These are phyloP conservation scores for Pecten maximus DNA, from an alignment of 2,888 invertebrate genomes.

Conservation along the genomic window DNA sequence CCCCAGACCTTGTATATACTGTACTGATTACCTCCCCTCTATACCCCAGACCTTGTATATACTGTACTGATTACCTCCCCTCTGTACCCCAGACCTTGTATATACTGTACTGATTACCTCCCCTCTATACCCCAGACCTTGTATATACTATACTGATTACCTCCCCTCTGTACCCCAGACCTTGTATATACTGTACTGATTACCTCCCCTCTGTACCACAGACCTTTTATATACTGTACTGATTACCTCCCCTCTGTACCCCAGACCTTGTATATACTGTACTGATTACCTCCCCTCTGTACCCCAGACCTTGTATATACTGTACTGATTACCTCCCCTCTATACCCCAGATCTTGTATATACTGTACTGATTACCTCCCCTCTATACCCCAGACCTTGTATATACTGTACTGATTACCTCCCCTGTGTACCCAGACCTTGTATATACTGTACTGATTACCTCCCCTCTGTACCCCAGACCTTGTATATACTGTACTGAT, in stretches of 20 bases:
- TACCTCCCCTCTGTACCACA: background rate
- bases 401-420: too few relatives aligned
- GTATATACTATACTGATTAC: conserved; percentile 76
- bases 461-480: conserved; percentile 84
- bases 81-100: conserved; percentile 84
- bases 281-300: background rate
- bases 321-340: background rate
- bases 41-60: background rate
- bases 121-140: background rate
- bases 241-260: background rate
- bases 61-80: conserved; percentile 83
- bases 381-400: too few relatives aligned
- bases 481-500: too few relatives aligned
- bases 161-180: conserved; percentile 84
- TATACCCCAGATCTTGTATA: background rate
- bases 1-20: conserved; percentile 65
- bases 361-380: conserved; percentile 83
- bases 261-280: background rate
- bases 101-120: conserved; percentile 82
- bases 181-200: background rate
- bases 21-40: background rate
- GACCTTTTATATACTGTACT: too few relatives aligned
- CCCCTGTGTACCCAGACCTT: conserved; percentile 78
- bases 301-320: background rate
- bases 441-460: conserved; percentile 68